These are phyloP conservation scores for Tokudaia muenninki DNA, from an alignment of 2,797 vertebrate species.

Conservation along the genomic window DNA sequence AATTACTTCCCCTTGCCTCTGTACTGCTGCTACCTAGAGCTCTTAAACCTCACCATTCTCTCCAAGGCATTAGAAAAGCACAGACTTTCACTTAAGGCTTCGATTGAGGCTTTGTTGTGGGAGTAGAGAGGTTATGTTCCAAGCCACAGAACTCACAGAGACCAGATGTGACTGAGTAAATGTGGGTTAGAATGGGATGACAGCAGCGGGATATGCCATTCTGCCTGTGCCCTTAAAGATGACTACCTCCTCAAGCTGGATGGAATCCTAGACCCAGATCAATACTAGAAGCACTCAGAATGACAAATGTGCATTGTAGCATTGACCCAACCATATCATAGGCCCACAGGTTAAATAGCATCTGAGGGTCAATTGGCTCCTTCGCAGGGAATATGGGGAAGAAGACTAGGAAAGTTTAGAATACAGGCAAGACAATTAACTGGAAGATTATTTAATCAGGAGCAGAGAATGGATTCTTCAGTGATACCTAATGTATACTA, in stretches of 20 bases:
- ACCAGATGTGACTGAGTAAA: not conserved
- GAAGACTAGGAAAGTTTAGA: not conserved
- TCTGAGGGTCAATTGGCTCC: not conserved
- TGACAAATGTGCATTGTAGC: constrained; percentile 9
- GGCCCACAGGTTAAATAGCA: constrained; percentile 3
- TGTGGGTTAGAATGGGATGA: not conserved
- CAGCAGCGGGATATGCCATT: not conserved
- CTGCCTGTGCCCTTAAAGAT: not conserved
- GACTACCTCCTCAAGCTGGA: not conserved
- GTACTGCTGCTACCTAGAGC: not conserved
- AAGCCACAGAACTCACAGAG: not conserved
- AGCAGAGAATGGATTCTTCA: constrained; percentile 31
- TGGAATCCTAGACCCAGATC: not conserved
- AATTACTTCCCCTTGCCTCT: not conserved
- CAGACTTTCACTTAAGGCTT: not conserved
- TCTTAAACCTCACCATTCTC: not conserved
- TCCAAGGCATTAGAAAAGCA: not conserved
- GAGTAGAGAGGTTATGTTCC: not conserved
- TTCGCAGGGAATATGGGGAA: not conserved
- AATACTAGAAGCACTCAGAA: not conserved
- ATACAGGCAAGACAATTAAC: not conserved
- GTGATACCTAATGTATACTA: not conserved
- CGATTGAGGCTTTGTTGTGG: not conserved
- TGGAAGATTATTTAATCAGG: constrained; percentile 12
- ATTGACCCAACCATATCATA: not conserved